These are phyloP conservation scores for Rhyacophila evoluta DNA, from an alignment of 2,888 invertebrate species.

Conservation along the genomic window DNA sequence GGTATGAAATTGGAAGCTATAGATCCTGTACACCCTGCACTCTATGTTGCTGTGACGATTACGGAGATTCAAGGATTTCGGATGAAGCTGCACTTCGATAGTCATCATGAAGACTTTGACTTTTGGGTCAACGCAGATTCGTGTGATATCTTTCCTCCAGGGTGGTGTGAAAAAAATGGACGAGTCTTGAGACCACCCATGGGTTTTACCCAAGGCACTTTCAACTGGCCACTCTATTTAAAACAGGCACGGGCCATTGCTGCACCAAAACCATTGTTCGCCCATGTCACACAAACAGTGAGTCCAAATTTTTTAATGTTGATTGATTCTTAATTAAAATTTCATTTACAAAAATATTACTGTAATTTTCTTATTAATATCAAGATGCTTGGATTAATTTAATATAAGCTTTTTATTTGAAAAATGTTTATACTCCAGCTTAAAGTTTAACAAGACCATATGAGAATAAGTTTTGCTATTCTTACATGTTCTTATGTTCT, in stretches of 20 bases:
- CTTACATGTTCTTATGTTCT: no score
- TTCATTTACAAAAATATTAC: no score
- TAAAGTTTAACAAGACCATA: no score
- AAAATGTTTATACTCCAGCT: no score
- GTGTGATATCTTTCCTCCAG: constrained; percentile 90
- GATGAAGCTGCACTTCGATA: constrained; percentile 91
- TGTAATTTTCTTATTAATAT: no score
- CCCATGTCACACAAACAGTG: constrained; percentile 75
- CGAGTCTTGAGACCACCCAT: constrained; percentile 85
- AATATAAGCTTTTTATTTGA: no score
- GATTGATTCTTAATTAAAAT: no score
- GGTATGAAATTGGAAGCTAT: constrained; percentile 95
- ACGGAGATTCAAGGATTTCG: constrained; percentile 86
- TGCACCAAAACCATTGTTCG: constrained; percentile 83
- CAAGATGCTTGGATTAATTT: no score
- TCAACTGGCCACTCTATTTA: constrained; percentile 88
- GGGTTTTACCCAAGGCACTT: constrained; percentile 72
- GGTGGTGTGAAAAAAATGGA: constrained; percentile 92
- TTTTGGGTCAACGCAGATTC: constrained; percentile 96
- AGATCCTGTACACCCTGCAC: constrained; percentile 90
- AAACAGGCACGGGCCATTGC: constrained; percentile 79
- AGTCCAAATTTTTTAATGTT: constrained; percentile 59
- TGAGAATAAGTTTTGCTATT: no score
- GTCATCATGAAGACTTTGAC: constrained; percentile 88
- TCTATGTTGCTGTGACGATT: constrained; percentile 90